Evolutionary conservation across 2,113 vertebrate species (phyloP), one percentile per base, ranked within the genome.

Genomic region (Apeltes quadracus): DNA sequence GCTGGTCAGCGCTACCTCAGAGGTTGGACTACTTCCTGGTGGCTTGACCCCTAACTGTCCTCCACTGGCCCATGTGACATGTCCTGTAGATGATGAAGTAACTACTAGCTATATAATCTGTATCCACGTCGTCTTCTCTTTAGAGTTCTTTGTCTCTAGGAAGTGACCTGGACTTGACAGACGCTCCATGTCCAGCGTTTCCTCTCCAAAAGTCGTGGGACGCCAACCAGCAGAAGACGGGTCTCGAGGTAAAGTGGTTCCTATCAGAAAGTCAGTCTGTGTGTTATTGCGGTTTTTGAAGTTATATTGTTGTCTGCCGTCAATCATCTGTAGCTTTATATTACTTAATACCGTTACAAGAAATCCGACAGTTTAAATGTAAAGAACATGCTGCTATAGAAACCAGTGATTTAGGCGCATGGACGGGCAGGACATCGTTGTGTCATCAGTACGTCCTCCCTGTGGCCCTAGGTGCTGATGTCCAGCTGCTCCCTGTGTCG

Each of bases 401-500:
- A 34, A 34, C 32, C 32, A 7, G 32, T 5, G 32, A 34, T 34
- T 34, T 34, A 34, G 29, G 29, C 29, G 3, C 3, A 32, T 32
- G 29, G 3, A 32, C 29, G 29, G 29, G 29, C 32, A 34, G 3
- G 29, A 34, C 32, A 34, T 34, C 32, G 7, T 34, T 43, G 41
- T 43, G 39, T 12, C 15, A 16, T 43, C 4, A 25, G 23, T 9
- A 4, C 53, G 5, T 18, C 16, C 25, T 68, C 93, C 93, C 67
- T 92, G 7, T 95, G 93, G 70, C 15, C 66, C 25, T 87, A 94
- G 93, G 90, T 93, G 38, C 32, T 88, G 87, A 92, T 98, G 87
- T 97, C 97, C 1, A 97, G 96, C 91, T 98, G 96, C 83, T 96
- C 96, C 0, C 85, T 94, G 48, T 98, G 97, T 69, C 94, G 92